phyloP scores from a whole-genome alignment of 2,888 invertebrate genomes.

The Dorcus hopei region DNA sequence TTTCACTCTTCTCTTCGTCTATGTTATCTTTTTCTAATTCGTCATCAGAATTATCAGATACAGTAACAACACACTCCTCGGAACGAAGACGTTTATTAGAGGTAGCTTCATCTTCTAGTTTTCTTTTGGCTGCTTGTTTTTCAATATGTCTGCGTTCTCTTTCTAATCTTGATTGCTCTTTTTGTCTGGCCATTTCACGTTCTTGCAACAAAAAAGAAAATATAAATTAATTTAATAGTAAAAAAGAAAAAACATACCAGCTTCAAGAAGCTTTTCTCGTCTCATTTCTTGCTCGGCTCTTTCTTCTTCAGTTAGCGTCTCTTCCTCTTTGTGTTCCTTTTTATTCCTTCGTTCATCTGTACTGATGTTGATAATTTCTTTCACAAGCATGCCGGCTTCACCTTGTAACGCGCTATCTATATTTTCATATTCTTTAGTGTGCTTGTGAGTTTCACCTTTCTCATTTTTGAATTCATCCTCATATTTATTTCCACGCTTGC shows the following conservation, averaged over 20 bases:
- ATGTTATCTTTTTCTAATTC: slow-evolving; percentile 31
- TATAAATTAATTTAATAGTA: not conserved
- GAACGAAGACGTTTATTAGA: slow-evolving; percentile 38
- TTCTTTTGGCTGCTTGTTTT: slow-evolving; percentile 44
- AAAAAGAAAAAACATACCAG: slow-evolving; percentile 49
- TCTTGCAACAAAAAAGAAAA: slow-evolving; percentile 47
- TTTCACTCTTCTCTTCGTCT: slow-evolving; percentile 26
- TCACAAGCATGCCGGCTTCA: slow-evolving; percentile 48
- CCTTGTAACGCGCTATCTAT: slow-evolving; percentile 43
- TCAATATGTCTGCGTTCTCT: slow-evolving; percentile 65
- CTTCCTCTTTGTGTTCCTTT: slow-evolving; percentile 50
- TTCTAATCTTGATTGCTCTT: slow-evolving; percentile 71
- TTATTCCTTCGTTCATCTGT: slow-evolving; percentile 37
- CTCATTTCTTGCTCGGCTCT: slow-evolving; percentile 54
- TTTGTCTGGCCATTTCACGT: slow-evolving; percentile 73
- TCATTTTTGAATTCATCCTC: slow-evolving; percentile 29
- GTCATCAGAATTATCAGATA: slow-evolving; percentile 44
- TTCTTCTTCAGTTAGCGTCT: slow-evolving; percentile 47
- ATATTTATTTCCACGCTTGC: slow-evolving; percentile 67
- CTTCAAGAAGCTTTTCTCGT: slow-evolving; percentile 66
- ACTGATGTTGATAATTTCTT: slow-evolving; percentile 48
- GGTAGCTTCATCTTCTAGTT: slow-evolving; percentile 40
- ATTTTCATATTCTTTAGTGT: slow-evolving; percentile 33
- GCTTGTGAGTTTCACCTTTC: slow-evolving; percentile 32
- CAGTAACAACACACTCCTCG: slow-evolving; percentile 41